phyloP scores from a whole-genome alignment of 2,113 vertebrate species.

The Apodemus sylvaticus region DNA sequence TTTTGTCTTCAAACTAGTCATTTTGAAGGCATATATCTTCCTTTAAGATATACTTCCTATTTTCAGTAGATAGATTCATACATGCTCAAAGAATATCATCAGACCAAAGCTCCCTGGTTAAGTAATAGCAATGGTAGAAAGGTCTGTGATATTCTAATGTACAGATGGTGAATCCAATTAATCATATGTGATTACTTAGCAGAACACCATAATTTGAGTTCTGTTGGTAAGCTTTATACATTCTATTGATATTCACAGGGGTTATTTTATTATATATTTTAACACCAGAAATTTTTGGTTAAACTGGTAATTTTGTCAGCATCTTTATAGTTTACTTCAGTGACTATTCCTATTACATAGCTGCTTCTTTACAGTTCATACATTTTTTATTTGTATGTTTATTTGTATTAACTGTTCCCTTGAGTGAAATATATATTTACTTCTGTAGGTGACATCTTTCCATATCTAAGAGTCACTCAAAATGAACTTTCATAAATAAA shows the following conservation, averaged over 20 bases:
- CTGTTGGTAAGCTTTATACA: not conserved
- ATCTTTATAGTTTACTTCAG: not conserved
- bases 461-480: not conserved
- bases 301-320: not conserved
- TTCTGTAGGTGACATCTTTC: not conserved
- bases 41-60: too few species aligned
- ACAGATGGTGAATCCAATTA: not conserved
- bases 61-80: not conserved
- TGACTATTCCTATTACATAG: not conserved
- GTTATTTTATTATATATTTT: slow-evolving; percentile 2
- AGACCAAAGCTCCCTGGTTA: not conserved
- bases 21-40: slow-evolving; percentile 4
- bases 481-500: not conserved
- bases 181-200: not conserved
- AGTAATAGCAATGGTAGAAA: not conserved
- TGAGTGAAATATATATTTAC: not conserved
- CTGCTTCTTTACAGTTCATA: not conserved
- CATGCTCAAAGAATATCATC: slow-evolving; percentile 1
- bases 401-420: not conserved
- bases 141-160: not conserved
- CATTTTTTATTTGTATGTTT: not conserved
- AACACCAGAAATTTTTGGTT: not conserved
- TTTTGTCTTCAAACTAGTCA: slow-evolving; percentile 33
- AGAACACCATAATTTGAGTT: not conserved
- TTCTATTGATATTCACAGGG: not conserved